Evolutionary conservation across 2,113 vertebrate genomes (phyloP), one percentile per base, ranked within the genome.

Genomic region (Irena cyanogastra): DNA sequence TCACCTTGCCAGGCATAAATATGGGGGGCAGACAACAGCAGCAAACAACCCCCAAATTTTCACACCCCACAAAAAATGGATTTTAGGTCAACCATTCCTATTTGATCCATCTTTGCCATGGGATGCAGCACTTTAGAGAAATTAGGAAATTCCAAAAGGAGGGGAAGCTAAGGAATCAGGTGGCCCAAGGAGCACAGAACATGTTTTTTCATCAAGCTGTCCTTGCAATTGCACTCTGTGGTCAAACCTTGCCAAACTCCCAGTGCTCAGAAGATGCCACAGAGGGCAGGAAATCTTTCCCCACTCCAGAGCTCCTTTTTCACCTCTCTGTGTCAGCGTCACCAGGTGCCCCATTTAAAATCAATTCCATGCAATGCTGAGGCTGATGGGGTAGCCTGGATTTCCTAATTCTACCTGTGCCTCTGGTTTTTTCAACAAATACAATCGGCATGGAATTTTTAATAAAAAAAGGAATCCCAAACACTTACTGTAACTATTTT

Each of bases 401-500:
- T 94, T 89, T 97, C 94, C 95, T 88, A 89, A 80, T 87, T 92
- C 96, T 93, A 97, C 86, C 96, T 95, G 5, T 78, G 81, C 93
- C 90, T 63, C 68, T 87, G 61, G 26, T 95, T 87, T 79, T 41
- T 80, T 75, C 57, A 52, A 33, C 92, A 95, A 97, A 94, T 66
- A 97, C 86, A 91, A 96, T 95, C 52, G 27, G 63, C 59, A 68
- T 97, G 97, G 98, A 97, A 98, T 97, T 97, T 98, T 98, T 97
- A 98, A 97, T 97, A 98, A 98, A 90, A 97, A 97, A 95, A 98
- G 97, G 98, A 98, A 98, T 98, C 95, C 91, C 96, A 97, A 98
- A 97, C 96, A 96, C 97, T 97, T 90, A 89, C 89, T 95, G 85
- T 93, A 96, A 95, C 94, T 96, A 95, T 96, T 97, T 92, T 94